Base-by-base conservation (phyloP, 2,888 invertebrate species). In the Spilarctia lutea region DNA sequence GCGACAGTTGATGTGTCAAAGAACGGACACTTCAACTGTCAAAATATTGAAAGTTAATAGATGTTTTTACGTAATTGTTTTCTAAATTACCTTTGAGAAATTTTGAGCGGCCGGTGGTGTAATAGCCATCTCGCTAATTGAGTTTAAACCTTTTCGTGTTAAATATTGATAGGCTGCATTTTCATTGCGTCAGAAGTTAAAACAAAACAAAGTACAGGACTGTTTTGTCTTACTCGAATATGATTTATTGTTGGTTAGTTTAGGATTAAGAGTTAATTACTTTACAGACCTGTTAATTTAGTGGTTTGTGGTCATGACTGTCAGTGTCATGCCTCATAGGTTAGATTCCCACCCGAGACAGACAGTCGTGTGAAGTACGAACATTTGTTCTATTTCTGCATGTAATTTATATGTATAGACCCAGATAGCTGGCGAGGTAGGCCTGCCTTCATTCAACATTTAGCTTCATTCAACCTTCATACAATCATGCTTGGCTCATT, bases 61-160 rank as follows among this genome's bases (percentile, higher is more conserved):
- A 56, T 56, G 56, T 48, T 69, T 63, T 71, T 63, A 71, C 42
- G 60, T 71, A 63, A 60, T 71, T 52, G 42, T 63, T 71, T 66
- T 39, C 39, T 60, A 27, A 27, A 27, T 63, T 30, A 18, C 18
- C 30, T 63, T 30, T 63, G 63, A 63, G 30, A 63, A 30, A 30
- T 30, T 63, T 63, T 18, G 30, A 63, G 30, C 30, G 30, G 18
- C 63, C 63, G 30, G 30, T 63, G 63, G 30, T 33, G 30, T 48
- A 48, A 45, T 48, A 68, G 2, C 30, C 8, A 30, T 18, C 63
- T 30, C 30, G 30, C 30, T 30, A 30, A 63, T 63, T 30, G 30
- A 63, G 27, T 27, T 48, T 60, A 60, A 27, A 60, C 27, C 60
- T 16, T 27, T 0, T 11, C 1, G 30, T 30, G 27, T 63, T 27